Evolutionary conservation across 2,888 invertebrate genomes (phyloP).

Genomic region (Drosophila borborema): DNA sequence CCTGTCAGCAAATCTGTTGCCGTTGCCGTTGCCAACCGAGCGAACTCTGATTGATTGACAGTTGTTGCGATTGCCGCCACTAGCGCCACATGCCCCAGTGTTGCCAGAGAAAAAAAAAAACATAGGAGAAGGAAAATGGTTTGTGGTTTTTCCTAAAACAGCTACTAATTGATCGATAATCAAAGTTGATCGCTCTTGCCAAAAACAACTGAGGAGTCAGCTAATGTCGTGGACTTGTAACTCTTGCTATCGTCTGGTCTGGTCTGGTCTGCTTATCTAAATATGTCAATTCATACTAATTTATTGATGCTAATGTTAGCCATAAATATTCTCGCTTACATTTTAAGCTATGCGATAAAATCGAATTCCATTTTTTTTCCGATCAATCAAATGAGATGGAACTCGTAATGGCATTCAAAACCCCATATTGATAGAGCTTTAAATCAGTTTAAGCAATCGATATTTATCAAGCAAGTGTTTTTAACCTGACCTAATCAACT

Average conservation of each 20-base stretch:
- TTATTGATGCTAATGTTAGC: neutral
- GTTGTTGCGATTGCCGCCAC: slow-evolving; percentile 28
- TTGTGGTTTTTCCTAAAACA: slow-evolving; percentile 9
- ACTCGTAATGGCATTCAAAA: too few species aligned
- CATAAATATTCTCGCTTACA: neutral
- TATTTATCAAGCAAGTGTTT: neutral
- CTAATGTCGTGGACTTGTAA: too few species aligned
- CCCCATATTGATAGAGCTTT: too few species aligned
- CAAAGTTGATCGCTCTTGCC: slow-evolving; percentile 3
- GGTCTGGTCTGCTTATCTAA: neutral
- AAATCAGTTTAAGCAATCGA: too few species aligned
- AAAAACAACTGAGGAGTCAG: neutral
- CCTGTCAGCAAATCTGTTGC: slow-evolving; percentile 58
- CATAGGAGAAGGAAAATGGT: neutral
- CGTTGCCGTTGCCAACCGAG: slow-evolving; percentile 24
- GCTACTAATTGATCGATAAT: slow-evolving; percentile 10
- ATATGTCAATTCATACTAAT: slow-evolving; percentile 1
- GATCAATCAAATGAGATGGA: neutral
- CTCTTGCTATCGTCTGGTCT: neutral
- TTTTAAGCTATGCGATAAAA: neutral
- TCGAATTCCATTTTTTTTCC: neutral
- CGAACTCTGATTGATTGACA: slow-evolving; percentile 54
- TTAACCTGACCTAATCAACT: neutral
- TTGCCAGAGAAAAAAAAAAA: neutral
- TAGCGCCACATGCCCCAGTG: slow-evolving; percentile 41